Evolutionary conservation across 2,888 invertebrate species (phyloP).

Genomic region (Ichneumon xanthorius): DNA sequence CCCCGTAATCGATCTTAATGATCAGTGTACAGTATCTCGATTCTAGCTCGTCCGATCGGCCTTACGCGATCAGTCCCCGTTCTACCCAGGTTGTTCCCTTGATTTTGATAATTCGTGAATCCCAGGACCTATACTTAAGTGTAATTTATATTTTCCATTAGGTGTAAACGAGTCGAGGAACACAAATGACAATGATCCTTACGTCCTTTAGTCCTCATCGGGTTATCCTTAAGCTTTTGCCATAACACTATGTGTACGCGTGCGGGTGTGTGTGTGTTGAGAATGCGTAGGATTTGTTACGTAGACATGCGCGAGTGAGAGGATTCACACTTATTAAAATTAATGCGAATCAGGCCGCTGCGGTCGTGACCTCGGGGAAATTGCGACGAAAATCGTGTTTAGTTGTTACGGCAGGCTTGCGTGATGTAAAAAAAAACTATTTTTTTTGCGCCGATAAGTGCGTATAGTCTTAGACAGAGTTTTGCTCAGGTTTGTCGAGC

Average conservation of each 20-base stretch:
- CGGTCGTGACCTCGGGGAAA: slow-evolving; percentile 48
- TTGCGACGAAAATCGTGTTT: slow-evolving; percentile 65
- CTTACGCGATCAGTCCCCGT: slow-evolving; percentile 38
- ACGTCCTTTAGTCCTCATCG: slow-evolving; percentile 36
- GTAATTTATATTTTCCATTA: slow-evolving; percentile 74
- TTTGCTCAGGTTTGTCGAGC: slow-evolving; percentile 58
- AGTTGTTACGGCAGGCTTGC: slow-evolving; percentile 28
- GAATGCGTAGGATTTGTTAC: slow-evolving; percentile 40
- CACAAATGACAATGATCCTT: slow-evolving; percentile 21
- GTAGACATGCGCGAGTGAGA: slow-evolving; percentile 60
- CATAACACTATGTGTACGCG: slow-evolving; percentile 78
- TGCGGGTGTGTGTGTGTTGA: slow-evolving; percentile 62
- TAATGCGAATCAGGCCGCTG: slow-evolving; percentile 72
- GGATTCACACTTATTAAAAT: slow-evolving; percentile 84
- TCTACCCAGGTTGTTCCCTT: slow-evolving; percentile 69
- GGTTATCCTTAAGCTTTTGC: slow-evolving; percentile 76
- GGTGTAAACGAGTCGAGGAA: slow-evolving; percentile 10
- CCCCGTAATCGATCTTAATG: slow-evolving; percentile 32
- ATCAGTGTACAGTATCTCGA: slow-evolving; percentile 64
- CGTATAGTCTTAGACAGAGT: slow-evolving; percentile 35
- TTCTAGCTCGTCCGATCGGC: slow-evolving; percentile 40
- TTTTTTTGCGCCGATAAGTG: slow-evolving; percentile 19
- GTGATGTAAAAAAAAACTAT: slow-evolving; percentile 5
- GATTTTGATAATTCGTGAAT: slow-evolving; percentile 83
- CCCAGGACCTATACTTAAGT: slow-evolving; percentile 74